Evolutionary conservation across 2,888 invertebrate species (phyloP), one percentile per base, ranked within the genome.

Genomic region (Drosophila atripex): DNA sequence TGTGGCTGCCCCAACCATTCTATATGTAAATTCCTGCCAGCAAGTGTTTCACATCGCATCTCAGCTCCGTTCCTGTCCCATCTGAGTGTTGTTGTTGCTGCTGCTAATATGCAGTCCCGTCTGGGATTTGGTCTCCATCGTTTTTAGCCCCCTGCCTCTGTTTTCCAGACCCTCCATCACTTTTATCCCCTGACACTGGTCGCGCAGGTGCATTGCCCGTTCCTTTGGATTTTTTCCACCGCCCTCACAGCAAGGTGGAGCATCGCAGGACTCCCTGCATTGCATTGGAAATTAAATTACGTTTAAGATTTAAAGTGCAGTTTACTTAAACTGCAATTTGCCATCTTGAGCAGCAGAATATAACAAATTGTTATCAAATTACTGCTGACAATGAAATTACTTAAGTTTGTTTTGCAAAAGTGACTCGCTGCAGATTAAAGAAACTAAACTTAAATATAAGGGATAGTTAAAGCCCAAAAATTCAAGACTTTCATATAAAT

Each of bases 231-330:
- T 45, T 50, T 45, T 30, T 43, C 14, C 14, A 16, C 28, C 41
- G 12, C 16, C 25, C 5, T 16, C 39, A 11, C 16, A 32, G 32
- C 51, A 50, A 39, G 28, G 5, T 21, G 18, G 21, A 47, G 18
- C 35, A 21, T 60, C 58, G 28, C 47, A n/a, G 32, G 57, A 69
- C 51, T 47, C 63, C 9, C 57, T 76, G 69, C 73, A 76, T 64
- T 73, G 43, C 43, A 43, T 43, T 73, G 73, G 52, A 85, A 82
- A 80, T 80, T 66, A 85, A 85, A 80, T 80, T 74, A 82, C 64
- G 66, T 65, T 78, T 78, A 71, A 74, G 83, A 80, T 72, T 86
- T 80, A 86, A 80, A 79, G 74, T 74, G 80, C 77, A 65, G 55
- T 43, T 32, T 12, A 58, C 66, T 57, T 43, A 72, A 72, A 64